Evolutionary conservation across 2,888 invertebrate genomes (phyloP), one percentile per base, ranked within the genome.

Genomic region (Limnephilus auricula): DNA sequence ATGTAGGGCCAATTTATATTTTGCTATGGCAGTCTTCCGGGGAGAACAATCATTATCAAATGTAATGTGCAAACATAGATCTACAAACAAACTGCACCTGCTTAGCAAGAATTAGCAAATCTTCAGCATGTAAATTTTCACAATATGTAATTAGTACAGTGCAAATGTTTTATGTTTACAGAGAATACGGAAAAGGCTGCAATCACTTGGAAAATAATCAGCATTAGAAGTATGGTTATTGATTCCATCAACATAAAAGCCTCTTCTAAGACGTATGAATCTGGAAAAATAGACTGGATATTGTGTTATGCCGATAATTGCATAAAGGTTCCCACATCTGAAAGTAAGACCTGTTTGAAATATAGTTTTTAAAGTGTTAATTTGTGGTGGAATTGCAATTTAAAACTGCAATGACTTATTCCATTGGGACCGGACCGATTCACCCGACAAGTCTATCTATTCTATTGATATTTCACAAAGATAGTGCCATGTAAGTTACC

Each of bases 161-260:
- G 50, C 50, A 18, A 80, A 82, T 31, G 6, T 89, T 82, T 32
- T 78, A n/a, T 89, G 65, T 80, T 93, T 93, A 91, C 94, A 95
- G 97, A 97, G 94, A 96, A 95, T 10, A 94, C 95, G 9, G 94
- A 95, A 2, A 94, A 93, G 32, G 98, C 97, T 18, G 95, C 94
- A 93, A 95, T 98, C 30, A 95, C 95, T 37, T 98, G 98, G 98
- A 97, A 96, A 94, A 96, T 98, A 94, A 96, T 97, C 94, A 95
- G 97, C 90, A 94, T 94, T 13, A 95, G 94, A 10, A 94, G 94
- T 40, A 94, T 95, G 84, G 94, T 94, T 91, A 95, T 97, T 2
- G 95, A 96, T 93, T 94, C 93, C 0, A 94, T 96, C 83, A 94
- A 94, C 2, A 93, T 97, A 4, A 94, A 94, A 90, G 95, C 96